phyloP scores from a whole-genome alignment of 2,797 vertebrate species.

The Mallotus villosus region DNA sequence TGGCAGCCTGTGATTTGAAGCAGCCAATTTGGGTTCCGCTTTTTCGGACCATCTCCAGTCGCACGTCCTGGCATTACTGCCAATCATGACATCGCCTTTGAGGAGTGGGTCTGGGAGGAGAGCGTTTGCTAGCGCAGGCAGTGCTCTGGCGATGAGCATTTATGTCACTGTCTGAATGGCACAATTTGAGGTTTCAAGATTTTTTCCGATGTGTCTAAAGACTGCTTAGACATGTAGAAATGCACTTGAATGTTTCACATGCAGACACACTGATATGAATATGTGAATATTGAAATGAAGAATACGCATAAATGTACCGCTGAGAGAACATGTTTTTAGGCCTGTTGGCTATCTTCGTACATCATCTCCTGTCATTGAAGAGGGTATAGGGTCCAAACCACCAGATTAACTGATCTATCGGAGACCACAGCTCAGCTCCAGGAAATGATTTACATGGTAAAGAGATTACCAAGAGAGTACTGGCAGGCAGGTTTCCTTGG shows the following conservation, averaged over 20 bases:
- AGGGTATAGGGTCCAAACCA: neutral
- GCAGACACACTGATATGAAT: too few species aligned
- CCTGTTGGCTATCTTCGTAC: too few species aligned
- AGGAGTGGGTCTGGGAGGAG: neutral
- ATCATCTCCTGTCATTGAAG: neutral
- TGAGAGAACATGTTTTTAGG: too few species aligned
- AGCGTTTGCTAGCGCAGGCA: neutral
- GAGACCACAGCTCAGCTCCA: neutral
- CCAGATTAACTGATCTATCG: constrained; percentile 14
- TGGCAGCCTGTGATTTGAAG: neutral
- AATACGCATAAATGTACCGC: too few species aligned
- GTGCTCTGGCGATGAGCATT: neutral
- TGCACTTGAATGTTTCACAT: too few species aligned
- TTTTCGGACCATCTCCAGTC: neutral
- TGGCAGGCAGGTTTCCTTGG: neutral
- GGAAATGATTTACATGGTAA: neutral
- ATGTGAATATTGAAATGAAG: too few species aligned
- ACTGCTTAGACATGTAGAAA: too few species aligned
- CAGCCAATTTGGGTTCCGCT: neutral
- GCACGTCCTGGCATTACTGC: constrained; percentile 10
- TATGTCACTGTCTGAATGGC: neutral
- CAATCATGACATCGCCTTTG: neutral
- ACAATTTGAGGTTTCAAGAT: too few species aligned
- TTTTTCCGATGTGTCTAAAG: too few species aligned
- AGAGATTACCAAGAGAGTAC: neutral